These are phyloP conservation scores for Addax nasomaculatus DNA, from an alignment of 2,113 vertebrate species.

Conservation along the genomic window DNA sequence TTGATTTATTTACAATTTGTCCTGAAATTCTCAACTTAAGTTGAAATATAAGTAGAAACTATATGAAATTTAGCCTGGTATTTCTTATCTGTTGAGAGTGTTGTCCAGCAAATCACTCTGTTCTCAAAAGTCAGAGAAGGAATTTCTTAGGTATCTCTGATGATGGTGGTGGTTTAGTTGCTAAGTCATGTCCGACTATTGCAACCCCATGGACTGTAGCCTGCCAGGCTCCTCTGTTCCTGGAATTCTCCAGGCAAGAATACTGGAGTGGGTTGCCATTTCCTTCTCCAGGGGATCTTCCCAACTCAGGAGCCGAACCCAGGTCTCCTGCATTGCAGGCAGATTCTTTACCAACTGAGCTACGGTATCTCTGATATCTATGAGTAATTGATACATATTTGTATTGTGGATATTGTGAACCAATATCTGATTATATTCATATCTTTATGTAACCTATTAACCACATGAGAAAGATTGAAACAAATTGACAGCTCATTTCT, in stretches of 20 bases:
- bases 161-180: background rate
- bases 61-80: background rate
- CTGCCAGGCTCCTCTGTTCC: background rate
- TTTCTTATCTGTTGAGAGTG: background rate
- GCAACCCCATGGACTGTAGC: background rate
- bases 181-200: background rate
- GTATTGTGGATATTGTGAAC: background rate
- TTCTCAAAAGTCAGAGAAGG: background rate
- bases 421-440: background rate
- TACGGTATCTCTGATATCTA: background rate
- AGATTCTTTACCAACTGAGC: background rate
- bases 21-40: background rate
- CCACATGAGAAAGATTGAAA: background rate
- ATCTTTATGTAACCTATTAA: background rate
- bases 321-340: background rate
- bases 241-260: background rate
- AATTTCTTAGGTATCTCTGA: background rate
- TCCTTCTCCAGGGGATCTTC: background rate
- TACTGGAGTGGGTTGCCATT: background rate
- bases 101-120: background rate
- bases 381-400: background rate
- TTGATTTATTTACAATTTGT: background rate
- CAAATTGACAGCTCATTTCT: background rate
- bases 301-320: background rate
- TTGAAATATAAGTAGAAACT: background rate